Evolutionary conservation across 2,113 vertebrate species (phyloP).

Genomic region (Paramisgurnus dabryanus): DNA sequence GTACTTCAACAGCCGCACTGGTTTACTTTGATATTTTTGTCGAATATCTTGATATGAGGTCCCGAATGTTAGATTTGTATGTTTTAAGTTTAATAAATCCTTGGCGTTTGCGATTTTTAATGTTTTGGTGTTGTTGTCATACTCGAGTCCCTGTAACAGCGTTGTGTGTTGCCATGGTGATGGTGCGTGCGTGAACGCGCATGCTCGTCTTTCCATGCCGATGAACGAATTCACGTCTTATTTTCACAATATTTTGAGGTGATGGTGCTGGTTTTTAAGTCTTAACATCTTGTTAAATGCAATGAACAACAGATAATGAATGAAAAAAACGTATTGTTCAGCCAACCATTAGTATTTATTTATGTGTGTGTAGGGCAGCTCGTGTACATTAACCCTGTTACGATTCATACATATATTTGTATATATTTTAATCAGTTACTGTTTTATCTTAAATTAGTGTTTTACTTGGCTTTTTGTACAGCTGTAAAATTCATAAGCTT

Average conservation of each 20-base stretch:
- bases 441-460: too few relatives aligned
- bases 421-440: too few relatives aligned
- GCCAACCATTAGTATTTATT: background rate
- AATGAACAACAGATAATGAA: background rate
- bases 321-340: background rate
- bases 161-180: constrained; percentile 65
- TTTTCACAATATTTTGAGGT: too few relatives aligned
- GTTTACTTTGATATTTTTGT: background rate
- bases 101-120: background rate
- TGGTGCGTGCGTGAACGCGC: constrained; percentile 63
- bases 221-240: too few relatives aligned
- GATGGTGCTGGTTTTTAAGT: too few relatives aligned
- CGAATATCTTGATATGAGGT: background rate
- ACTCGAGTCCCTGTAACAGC: constrained; percentile 13
- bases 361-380: background rate
- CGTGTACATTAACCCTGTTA: background rate
- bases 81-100: too few relatives aligned
- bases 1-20: background rate
- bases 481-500: too few relatives aligned
- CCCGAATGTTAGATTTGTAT: background rate
- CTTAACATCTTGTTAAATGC: too few relatives aligned
- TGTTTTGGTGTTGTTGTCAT: constrained; percentile 60
- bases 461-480: too few relatives aligned
- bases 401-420: too few relatives aligned
- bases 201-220: background rate